phyloP scores from a whole-genome alignment of 2,797 vertebrate species.

The Varecia variegata region DNA sequence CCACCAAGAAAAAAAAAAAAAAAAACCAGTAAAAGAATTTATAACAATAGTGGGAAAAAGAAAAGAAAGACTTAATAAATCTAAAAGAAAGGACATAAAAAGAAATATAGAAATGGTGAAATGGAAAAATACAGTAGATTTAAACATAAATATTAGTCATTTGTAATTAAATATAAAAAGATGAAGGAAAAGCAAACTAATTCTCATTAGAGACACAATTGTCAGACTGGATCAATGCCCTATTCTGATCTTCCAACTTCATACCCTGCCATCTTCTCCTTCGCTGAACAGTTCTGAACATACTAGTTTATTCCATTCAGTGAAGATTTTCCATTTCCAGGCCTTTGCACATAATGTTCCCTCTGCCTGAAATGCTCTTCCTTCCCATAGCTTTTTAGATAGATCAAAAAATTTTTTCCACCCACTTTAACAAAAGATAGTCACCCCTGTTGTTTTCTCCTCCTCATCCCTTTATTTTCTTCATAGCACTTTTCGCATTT shows the following conservation, averaged over 20 bases:
- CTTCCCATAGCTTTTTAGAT: neutral
- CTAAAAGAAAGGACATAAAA: neutral
- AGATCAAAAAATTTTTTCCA: neutral
- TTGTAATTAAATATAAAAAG: neutral
- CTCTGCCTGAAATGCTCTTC: neutral
- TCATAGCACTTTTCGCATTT: neutral
- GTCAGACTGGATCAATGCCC: neutral
- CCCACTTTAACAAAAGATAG: neutral
- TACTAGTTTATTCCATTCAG: neutral
- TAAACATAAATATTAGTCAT: neutral
- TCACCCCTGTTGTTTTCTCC: neutral
- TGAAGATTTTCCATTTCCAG: neutral
- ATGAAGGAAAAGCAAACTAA: neutral
- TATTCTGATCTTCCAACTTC: neutral
- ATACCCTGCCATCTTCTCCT: neutral
- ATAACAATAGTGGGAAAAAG: neutral
- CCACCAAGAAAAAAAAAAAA: neutral
- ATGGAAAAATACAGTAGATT: neutral
- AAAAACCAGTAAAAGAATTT: neutral
- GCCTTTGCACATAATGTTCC: neutral
- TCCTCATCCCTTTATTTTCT: neutral
- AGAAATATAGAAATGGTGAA: neutral
- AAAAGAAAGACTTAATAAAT: neutral
- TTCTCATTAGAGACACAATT: neutral
- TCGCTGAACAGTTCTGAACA: neutral